A percentile compares a stretch with the other conserved stretches of the same genome.
Conservation (phyloP, 2,888 invertebrate species). For the Eupsilia transversa region DNA sequence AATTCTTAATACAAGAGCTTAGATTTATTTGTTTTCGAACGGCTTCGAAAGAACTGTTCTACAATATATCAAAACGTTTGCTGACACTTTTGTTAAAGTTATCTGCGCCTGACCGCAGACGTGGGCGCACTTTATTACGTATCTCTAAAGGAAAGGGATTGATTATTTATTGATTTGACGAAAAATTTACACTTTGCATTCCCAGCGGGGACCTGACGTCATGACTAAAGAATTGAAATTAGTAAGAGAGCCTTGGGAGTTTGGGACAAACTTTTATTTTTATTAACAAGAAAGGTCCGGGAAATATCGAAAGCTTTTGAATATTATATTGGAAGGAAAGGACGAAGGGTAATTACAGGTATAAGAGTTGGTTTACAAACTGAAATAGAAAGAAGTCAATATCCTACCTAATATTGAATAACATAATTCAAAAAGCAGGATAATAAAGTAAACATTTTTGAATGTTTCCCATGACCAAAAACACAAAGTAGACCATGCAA, state of each 20-base stretch:
- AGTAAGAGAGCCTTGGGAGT: slow-evolving; percentile 31
- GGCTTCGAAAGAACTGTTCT: slow-evolving; percentile 50
- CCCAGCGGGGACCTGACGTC: slow-evolving; percentile 64
- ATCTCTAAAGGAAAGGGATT: slow-evolving; percentile 65
- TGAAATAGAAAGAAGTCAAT: background rate
- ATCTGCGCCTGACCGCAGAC: slow-evolving; percentile 71
- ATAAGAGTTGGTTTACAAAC: slow-evolving; percentile 1
- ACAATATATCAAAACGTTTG: slow-evolving; percentile 69
- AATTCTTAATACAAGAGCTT: slow-evolving; percentile 34
- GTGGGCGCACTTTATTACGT: slow-evolving; percentile 74
- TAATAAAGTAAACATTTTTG: background rate
- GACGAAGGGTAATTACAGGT: slow-evolving; percentile 15
- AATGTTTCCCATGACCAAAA: background rate
- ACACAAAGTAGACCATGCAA: background rate
- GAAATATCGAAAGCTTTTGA: slow-evolving; percentile 22
- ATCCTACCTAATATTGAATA: background rate
- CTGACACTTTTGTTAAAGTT: slow-evolving; percentile 69
- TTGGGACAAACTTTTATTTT: slow-evolving; percentile 45
- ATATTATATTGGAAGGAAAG: slow-evolving; percentile 17
- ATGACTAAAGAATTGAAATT: slow-evolving; percentile 60
- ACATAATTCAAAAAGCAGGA: background rate
- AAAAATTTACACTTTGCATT: slow-evolving; percentile 57
- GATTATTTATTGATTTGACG: slow-evolving; percentile 71
- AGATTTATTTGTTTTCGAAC: slow-evolving; percentile 60
- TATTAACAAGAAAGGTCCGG: slow-evolving; percentile 10